Evolutionary conservation across 2,113 vertebrate genomes (phyloP), one percentile per base, ranked within the genome.

Genomic region (Tiliqua scincoides): DNA sequence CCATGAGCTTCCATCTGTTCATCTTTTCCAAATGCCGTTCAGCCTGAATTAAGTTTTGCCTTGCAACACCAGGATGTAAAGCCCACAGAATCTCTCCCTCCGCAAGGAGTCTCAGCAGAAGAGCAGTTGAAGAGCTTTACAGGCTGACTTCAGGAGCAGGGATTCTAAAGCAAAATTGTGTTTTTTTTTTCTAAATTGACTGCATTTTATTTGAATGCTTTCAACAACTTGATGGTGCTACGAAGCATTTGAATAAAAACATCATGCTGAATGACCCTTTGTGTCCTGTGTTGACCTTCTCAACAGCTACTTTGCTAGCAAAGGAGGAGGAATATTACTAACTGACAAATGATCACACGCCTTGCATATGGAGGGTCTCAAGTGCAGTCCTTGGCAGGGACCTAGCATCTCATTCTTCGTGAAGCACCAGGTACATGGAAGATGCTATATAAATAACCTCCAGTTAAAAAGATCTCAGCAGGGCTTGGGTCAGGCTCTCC

Each of bases 191-290:
- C 40, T 37, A n/a, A 35, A 67, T 2, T 94, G 95, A 93, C 95
- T 93, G 93, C 84, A 84, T 94, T 92, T 94, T 94, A 90, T 93
- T 89, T 84, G 94, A 92, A 88, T 95, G 95, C 96, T 95, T 94
- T 95, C 91, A 95, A 94, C 93, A 93, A 93, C 90, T 95, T 93
- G 95, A 96, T 96, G 97, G 97, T 97, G 97, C 96, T 97, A 96
- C 96, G 95, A 96, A 92, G 96, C 96, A 96, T 97, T 97, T 97
- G 89, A 97, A 97, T 97, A 86, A 97, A 95, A 96, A 97, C 87
- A 94, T 92, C 96, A 95, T 96, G 94, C 94, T 94, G 96, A 96
- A 94, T 93, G 94, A 95, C 3, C 5, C 35, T 84, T 4, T 89
- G 57, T 43, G 81, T 87, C 75, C 18, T 86, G 88, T 82, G 88